These are phyloP conservation scores for Heteromurus nitidus DNA, from an alignment of 2,888 invertebrate species.

Conservation along the genomic window DNA sequence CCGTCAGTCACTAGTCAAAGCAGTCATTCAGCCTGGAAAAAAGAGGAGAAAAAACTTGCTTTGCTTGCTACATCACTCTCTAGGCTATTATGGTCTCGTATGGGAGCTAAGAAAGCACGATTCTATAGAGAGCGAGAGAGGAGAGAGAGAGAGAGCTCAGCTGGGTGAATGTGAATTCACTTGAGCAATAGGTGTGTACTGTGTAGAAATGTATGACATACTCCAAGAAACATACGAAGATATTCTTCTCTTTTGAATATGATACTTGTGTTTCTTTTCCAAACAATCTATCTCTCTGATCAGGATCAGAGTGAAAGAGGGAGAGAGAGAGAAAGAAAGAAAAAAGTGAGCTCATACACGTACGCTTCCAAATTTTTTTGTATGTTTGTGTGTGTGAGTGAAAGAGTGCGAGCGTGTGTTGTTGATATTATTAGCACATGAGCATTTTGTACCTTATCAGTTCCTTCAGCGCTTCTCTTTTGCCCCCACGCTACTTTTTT, in stretches of 20 bases:
- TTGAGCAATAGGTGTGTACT: slow-evolving; percentile 18
- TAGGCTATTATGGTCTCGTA: too few species aligned
- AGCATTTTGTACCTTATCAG: slow-evolving; percentile 13
- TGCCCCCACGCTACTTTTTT: not conserved
- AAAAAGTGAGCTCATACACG: too few species aligned
- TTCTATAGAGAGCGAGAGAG: not conserved
- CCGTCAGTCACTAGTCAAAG: slow-evolving; percentile 29
- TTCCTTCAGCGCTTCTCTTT: not conserved
- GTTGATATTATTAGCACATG: slow-evolving; percentile 46
- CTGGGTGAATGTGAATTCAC: slow-evolving; percentile 18
- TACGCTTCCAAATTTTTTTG: not conserved
- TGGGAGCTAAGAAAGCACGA: too few species aligned
- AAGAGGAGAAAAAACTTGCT: not conserved
- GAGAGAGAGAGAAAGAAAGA: too few species aligned
- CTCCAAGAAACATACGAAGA: not conserved
- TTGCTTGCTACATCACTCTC: not conserved
- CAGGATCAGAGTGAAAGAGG: not conserved
- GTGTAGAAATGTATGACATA: too few species aligned
- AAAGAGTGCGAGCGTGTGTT: slow-evolving; percentile 5
- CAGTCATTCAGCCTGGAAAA: slow-evolving; percentile 30
- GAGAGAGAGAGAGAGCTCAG: not conserved
- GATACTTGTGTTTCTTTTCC: slow-evolving; percentile 3
- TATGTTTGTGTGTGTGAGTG: slow-evolving; percentile 18
- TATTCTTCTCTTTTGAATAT: not conserved
- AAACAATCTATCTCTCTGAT: not conserved